These are phyloP conservation scores for Ceyx melanurus DNA, from an alignment of 2,113 vertebrate genomes.

Conservation along the genomic window DNA sequence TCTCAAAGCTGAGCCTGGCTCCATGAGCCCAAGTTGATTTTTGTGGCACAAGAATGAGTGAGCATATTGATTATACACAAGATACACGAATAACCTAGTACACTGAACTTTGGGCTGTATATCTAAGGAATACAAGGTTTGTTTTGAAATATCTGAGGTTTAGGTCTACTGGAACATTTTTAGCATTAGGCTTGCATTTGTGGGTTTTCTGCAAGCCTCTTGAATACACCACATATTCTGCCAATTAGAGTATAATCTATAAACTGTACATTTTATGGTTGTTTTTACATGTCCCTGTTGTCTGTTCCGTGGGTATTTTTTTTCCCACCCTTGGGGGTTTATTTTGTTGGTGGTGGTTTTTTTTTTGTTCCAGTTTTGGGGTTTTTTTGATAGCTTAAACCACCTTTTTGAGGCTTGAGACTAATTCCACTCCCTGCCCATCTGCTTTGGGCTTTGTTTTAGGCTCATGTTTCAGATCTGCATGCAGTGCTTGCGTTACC, in stretches of 20 bases:
- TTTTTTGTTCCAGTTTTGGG: no score
- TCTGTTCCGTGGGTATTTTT: neutral
- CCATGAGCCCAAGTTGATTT: constrained; percentile 57
- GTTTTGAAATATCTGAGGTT: constrained; percentile 39
- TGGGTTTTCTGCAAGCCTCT: constrained; percentile 69
- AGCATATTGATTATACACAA: constrained; percentile 42
- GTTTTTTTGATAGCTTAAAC: constrained; percentile 53
- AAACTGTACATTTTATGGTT: constrained; percentile 35
- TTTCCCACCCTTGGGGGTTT: no score
- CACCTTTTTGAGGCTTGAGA: constrained; percentile 66
- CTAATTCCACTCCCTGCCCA: constrained; percentile 67
- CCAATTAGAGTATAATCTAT: constrained; percentile 46
- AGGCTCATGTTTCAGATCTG: constrained; percentile 82
- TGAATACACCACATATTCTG: constrained; percentile 56
- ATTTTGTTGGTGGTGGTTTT: neutral
- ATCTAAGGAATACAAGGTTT: constrained; percentile 28
- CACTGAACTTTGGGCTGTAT: constrained; percentile 44
- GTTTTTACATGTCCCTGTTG: constrained; percentile 17
- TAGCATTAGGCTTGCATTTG: constrained; percentile 68
- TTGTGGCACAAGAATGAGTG: constrained; percentile 60
- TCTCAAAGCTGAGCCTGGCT: constrained; percentile 78
- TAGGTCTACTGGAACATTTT: constrained; percentile 55
- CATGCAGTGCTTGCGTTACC: constrained; percentile 83
- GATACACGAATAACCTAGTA: constrained; percentile 15
- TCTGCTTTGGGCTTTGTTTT: constrained; percentile 75